Evolutionary conservation across 2,797 vertebrate genomes (phyloP), one percentile per base, ranked within the genome.

Genomic region (Chloroceryle inda): DNA sequence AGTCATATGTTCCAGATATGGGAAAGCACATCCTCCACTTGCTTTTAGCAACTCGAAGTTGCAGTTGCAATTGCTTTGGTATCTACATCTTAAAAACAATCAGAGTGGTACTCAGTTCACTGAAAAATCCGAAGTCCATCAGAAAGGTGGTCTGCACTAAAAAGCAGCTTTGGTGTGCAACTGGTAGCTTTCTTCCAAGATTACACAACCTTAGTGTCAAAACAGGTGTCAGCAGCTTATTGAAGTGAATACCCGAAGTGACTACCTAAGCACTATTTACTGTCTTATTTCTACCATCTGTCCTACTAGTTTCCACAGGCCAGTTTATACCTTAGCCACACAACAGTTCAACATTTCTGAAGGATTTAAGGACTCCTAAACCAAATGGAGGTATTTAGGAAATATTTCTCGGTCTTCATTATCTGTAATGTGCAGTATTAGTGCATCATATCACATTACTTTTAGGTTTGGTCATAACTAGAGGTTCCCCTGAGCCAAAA

Each of bases 1-100:
- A 96, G 79, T 95, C 91, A 91, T 91, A 78, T 8, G 42, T 91
- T 92, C 76, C 83, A 91, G 77, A 69, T 27, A 47, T 9, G 18
- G 61, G n/a, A 92, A 88, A 89, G 35, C 56, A 52, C 37, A 74
- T 77, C 27, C 0, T 0, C 14, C 31, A 45, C 59, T 73, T 75
- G 50, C 23, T 83, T 92, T 82, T 69, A 68, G 45, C 53, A 89
- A 27, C 24, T 80, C 33, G 9, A 23, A 62, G 21, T 8, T 76
- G 38, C 74, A 10, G 71, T 88, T 80, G 47, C 42, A 61, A 52
- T 21, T 9, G 7, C 58, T 92, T 89, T 68, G 33, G 9, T 74
- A 12, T 49, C 49, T 77, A 45, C 47, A 56, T 33, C 47, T 91
- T 82, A 45, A 86, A 86, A 73, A 29, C 52, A 90, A 82, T 29